A percentile compares a stretch with the other conserved stretches of the same genome.
Evolutionary conservation across 2,888 invertebrate genomes (phyloP).

Genomic region (Andrena praecox): DNA sequence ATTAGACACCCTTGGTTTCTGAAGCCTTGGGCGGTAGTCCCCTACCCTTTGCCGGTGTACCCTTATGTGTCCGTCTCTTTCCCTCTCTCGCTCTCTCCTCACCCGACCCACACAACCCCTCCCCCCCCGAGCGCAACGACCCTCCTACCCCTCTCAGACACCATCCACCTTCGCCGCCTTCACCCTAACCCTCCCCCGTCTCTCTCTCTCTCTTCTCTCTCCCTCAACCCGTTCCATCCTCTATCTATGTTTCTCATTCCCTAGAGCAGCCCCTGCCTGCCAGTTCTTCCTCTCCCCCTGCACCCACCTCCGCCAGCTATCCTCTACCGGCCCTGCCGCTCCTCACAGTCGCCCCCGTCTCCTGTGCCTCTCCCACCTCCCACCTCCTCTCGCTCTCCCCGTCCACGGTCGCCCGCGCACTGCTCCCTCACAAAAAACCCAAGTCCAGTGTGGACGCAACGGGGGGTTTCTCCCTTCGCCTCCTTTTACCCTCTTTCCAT

Average conservation of each 20-base stretch:
- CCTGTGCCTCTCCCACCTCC: background rate
- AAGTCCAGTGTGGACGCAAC: constrained; percentile 83
- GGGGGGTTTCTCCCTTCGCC: constrained; percentile 80
- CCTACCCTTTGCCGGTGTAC: constrained; percentile 81
- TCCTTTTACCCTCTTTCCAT: constrained; percentile 78
- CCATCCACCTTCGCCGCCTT: constrained; percentile 67
- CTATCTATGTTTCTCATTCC: constrained; percentile 75
- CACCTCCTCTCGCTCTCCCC: constrained; percentile 28
- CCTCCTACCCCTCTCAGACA: constrained; percentile 49
- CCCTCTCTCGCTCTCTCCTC: constrained; percentile 73
- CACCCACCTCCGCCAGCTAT: constrained; percentile 32
- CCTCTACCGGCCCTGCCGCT: constrained; percentile 33
- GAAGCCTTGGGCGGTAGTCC: constrained; percentile 81
- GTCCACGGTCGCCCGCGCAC: constrained; percentile 61
- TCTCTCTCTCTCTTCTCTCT: constrained; percentile 45
- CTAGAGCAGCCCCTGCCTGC: constrained; percentile 74
- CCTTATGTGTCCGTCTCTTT: constrained; percentile 81
- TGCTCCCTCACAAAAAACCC: constrained; percentile 78
- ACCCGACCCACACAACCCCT: constrained; percentile 62
- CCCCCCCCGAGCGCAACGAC: constrained; percentile 51
- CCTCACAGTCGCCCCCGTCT: constrained; percentile 58
- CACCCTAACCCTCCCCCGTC: constrained; percentile 62
- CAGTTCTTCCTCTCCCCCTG: constrained; percentile 59
- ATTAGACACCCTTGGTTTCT: constrained; percentile 80
- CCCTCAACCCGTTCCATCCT: constrained; percentile 52